Evolutionary conservation across 2,113 vertebrate genomes (phyloP).

Genomic region (Oncorhynchus clarkii): DNA sequence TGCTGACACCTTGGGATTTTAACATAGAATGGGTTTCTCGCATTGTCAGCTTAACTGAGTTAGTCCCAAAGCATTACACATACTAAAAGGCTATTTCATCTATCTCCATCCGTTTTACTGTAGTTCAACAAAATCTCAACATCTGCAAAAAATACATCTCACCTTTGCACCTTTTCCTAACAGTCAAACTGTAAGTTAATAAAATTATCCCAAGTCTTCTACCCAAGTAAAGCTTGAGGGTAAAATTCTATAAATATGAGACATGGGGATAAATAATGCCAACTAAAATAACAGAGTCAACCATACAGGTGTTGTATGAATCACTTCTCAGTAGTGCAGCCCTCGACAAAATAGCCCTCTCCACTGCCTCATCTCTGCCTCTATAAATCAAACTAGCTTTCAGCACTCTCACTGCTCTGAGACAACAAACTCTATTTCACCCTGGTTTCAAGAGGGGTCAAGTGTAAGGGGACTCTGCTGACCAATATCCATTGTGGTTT

Average conservation of each 20-base stretch:
- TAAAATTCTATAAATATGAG: slow-evolving; percentile 22
- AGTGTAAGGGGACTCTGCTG: slow-evolving; percentile 11
- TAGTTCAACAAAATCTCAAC: background rate
- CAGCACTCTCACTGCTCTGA: slow-evolving; percentile 6
- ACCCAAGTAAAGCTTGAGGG: slow-evolving; percentile 42
- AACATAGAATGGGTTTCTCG: background rate
- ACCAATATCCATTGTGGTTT: slow-evolving; percentile 22
- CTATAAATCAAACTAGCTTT: slow-evolving; percentile 19
- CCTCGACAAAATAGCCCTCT: slow-evolving; percentile 17
- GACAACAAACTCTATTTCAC: slow-evolving; percentile 21
- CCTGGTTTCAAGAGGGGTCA: slow-evolving; percentile 22
- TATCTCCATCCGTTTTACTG: background rate
- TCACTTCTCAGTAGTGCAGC: slow-evolving; percentile 24
- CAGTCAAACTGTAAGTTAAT: slow-evolving; percentile 25
- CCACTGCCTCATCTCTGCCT: slow-evolving; percentile 22
- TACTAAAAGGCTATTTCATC: too few relatives aligned
- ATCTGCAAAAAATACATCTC: background rate
- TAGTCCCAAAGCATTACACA: background rate
- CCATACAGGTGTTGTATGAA: slow-evolving; percentile 27
- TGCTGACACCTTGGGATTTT: background rate
- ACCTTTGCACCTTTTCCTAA: background rate
- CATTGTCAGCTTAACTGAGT: too few relatives aligned
- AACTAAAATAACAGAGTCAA: slow-evolving; percentile 31
- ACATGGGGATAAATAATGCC: slow-evolving; percentile 18
- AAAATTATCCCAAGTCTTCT: slow-evolving; percentile 44